A percentile compares a stretch with the other conserved stretches of the same genome.
These are phyloP conservation scores for Erinaceus europaeus DNA, from an alignment of 2,113 vertebrate genomes.

Conservation along the genomic window DNA sequence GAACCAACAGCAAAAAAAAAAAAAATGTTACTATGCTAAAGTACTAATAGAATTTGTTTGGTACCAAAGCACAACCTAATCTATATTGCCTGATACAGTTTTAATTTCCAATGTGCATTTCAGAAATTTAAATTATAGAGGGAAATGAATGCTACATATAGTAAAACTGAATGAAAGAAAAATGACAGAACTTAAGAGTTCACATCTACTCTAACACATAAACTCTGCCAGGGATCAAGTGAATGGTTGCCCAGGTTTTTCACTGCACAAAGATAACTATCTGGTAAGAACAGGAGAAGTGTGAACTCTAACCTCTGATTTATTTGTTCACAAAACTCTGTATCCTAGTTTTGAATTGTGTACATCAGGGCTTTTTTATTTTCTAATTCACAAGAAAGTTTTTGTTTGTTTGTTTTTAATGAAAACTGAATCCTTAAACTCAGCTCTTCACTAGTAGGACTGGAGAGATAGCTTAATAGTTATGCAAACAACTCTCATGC, in stretches of 20 bases:
- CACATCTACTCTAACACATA: background rate
- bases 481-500: too few species aligned
- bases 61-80: background rate
- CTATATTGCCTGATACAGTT: background rate
- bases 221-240: background rate
- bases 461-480: too few species aligned
- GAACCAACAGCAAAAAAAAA: too few species aligned
- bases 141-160: background rate
- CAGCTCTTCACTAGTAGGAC: background rate
- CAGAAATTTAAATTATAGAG: background rate
- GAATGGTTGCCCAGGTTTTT: background rate
- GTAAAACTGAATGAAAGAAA: background rate
- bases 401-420: too few species aligned
- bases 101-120: background rate
- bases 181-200: slow-evolving; percentile 26
- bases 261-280: background rate
- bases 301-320: background rate
- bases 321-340: background rate
- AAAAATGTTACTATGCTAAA: too few species aligned
- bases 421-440: background rate
- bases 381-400: background rate
- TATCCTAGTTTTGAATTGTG: background rate
- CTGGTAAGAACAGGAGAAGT: background rate
- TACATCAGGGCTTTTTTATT: background rate
- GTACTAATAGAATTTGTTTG: background rate